Percentiles rank a stretch among this genome's conserved stretches.
These are phyloP conservation scores for Drosophila ohnishii DNA, from an alignment of 1,140 invertebrate genomes.

Conservation along the genomic window DNA sequence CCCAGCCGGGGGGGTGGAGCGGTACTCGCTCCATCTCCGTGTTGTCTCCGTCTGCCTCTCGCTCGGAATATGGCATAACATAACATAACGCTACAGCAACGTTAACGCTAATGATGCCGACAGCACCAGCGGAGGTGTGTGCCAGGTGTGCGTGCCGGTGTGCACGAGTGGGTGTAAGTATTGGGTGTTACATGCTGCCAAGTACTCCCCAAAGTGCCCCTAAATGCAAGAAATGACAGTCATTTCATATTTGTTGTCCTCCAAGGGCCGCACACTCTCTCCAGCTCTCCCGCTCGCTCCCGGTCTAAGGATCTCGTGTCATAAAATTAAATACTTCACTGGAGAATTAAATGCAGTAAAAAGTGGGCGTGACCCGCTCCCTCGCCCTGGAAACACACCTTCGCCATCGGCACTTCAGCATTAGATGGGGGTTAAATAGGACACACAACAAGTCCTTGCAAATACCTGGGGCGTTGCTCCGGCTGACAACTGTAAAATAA, in stretches of 20 bases:
- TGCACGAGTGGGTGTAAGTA: conserved; percentile 55
- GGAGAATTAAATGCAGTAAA: conserved; percentile 81
- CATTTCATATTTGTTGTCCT: conserved; percentile 82
- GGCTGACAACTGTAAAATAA: conserved; percentile 66
- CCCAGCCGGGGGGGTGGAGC: conserved; percentile 12
- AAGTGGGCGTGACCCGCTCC: conserved; percentile 65
- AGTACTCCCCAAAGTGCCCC: conserved; percentile 80
- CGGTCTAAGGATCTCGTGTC: conserved; percentile 59
- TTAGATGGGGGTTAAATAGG: conserved; percentile 33
- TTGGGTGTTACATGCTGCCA: conserved; percentile 80
- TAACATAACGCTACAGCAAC: conserved; percentile 77
- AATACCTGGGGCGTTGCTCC: conserved; percentile 63
- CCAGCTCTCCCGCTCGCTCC: conserved; percentile 1
- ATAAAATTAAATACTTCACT: conserved; percentile 82
- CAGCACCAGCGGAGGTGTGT: conserved; percentile 51
- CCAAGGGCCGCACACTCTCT: conserved; percentile 54
- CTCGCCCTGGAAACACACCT: conserved; percentile 52
- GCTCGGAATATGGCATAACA: conserved; percentile 48
- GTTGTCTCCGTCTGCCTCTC: conserved; percentile 9
- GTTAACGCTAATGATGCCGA: conserved; percentile 79
- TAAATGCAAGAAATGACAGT: conserved; percentile 82
- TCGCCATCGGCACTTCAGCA: conserved; percentile 23
- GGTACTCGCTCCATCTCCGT: conserved; percentile 2
- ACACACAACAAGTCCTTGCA: conserved; percentile 48
- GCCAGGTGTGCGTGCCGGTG: conserved; percentile 49